phyloP scores from a whole-genome alignment of 2,113 vertebrate species.

The Microtus richardsoni region DNA sequence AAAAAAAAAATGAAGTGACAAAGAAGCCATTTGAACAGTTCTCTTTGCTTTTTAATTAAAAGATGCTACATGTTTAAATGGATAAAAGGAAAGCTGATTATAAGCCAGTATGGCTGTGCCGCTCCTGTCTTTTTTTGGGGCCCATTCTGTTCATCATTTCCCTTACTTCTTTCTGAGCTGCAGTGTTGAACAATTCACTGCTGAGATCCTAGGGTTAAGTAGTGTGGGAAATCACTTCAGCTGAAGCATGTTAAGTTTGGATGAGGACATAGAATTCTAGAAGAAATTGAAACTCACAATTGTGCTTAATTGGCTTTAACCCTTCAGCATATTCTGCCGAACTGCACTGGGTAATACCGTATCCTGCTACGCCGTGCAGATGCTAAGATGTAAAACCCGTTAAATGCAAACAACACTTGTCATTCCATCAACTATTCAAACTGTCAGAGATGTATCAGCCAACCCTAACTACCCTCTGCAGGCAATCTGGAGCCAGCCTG shows the following conservation, averaged over 20 bases:
- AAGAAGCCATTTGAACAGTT: not conserved
- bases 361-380: slow-evolving; percentile 54
- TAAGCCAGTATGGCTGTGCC: not conserved
- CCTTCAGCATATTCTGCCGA: slow-evolving; percentile 65
- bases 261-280: slow-evolving; percentile 57
- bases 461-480: slow-evolving; percentile 82
- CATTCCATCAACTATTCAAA: slow-evolving; percentile 80
- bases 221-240: slow-evolving; percentile 54
- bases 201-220: slow-evolving; percentile 65
- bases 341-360: slow-evolving; percentile 53
- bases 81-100: slow-evolving; percentile 43
- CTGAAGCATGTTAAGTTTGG: slow-evolving; percentile 61
- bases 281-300: slow-evolving; percentile 74
- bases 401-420: slow-evolving; percentile 77
- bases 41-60: slow-evolving; percentile 22
- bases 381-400: slow-evolving; percentile 76
- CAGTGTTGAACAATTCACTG: slow-evolving; percentile 56
- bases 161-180: slow-evolving; percentile 39
- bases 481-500: slow-evolving; percentile 85
- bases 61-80: not conserved
- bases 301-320: slow-evolving; percentile 73
- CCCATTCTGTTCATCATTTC: slow-evolving; percentile 49
- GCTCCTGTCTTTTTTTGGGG: slow-evolving; percentile 24
- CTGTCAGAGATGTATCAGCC: slow-evolving; percentile 82
- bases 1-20: not conserved